These are phyloP conservation scores for Keiferia lycopersicella DNA, from an alignment of 2,888 invertebrate species.

Conservation along the genomic window DNA sequence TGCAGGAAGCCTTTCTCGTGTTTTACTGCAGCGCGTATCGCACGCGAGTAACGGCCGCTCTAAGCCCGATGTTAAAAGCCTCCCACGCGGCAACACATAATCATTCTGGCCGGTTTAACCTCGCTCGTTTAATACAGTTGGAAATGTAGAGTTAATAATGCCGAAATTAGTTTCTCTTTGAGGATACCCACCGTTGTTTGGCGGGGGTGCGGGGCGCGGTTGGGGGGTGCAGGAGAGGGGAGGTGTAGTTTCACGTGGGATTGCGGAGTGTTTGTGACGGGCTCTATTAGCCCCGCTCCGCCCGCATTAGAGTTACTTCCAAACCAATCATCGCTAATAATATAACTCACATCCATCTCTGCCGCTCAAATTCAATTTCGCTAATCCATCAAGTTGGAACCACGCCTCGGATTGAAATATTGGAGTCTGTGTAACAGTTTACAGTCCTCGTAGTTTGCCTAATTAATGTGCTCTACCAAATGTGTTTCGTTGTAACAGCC, in stretches of 20 bases:
- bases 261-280: conserved; percentile 16
- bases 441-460: conserved; percentile 19
- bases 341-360: conserved; percentile 30
- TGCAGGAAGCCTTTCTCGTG: conserved; percentile 34
- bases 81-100: conserved; percentile 16
- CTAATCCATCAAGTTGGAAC: conserved; percentile 25
- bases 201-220: background rate
- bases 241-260: background rate
- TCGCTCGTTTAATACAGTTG: background rate
- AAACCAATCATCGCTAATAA: conserved; percentile 29
- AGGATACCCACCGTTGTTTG: conserved; percentile 2
- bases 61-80: conserved; percentile 16
- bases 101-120: conserved; percentile 12
- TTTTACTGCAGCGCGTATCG: conserved; percentile 27
- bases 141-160: conserved; percentile 18
- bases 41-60: conserved; percentile 22
- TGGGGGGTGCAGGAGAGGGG: background rate
- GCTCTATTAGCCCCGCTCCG: conserved; percentile 7
- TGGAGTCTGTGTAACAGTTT: conserved; percentile 14
- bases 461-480: conserved; percentile 23
- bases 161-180: conserved; percentile 17
- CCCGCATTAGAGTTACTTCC: conserved; percentile 19
- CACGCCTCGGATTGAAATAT: conserved; percentile 25
- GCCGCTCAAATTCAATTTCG: conserved; percentile 26
- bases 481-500: conserved; percentile 10